Conservation (phyloP, 2,797 vertebrate genomes). For the Leontocebus nigricollis region DNA sequence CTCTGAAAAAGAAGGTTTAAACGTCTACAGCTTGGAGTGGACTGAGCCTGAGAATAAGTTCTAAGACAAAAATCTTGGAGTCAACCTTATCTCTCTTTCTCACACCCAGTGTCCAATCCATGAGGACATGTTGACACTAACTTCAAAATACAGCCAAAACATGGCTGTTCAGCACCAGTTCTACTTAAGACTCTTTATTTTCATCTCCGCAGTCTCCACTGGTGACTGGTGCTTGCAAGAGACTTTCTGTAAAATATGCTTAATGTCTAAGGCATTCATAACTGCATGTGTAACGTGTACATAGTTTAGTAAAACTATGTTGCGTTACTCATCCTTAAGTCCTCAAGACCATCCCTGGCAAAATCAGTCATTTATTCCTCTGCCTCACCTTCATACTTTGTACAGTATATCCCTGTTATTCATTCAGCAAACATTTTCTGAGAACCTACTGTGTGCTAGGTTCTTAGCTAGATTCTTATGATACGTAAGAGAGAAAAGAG, state of each 20-base stretch:
- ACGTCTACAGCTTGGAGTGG: not conserved
- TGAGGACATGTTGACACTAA: not conserved
- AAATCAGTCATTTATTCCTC: not conserved
- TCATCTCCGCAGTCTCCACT: not conserved
- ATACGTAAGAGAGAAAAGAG: not conserved
- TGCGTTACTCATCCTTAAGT: not conserved
- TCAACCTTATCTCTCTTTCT: not conserved
- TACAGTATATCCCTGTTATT: not conserved
- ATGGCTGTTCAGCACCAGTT: not conserved
- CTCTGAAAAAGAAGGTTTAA: not conserved
- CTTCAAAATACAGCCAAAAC: not conserved
- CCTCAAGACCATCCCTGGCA: not conserved
- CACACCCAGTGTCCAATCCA: not conserved
- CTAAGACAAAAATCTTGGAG: not conserved
- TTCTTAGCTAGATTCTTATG: not conserved
- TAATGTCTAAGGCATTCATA: not conserved
- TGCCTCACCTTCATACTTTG: not conserved
- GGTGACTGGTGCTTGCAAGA: not conserved
- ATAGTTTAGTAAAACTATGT: not conserved
- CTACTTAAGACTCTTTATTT: not conserved
- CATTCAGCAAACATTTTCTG: not conserved
- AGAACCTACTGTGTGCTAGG: not conserved
- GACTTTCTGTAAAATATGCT: not conserved
- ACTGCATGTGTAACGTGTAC: accelerated
- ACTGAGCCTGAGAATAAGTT: not conserved